phyloP scores from a whole-genome alignment of 1,140 invertebrate genomes.

The Aporrectodea caliginosa region DNA sequence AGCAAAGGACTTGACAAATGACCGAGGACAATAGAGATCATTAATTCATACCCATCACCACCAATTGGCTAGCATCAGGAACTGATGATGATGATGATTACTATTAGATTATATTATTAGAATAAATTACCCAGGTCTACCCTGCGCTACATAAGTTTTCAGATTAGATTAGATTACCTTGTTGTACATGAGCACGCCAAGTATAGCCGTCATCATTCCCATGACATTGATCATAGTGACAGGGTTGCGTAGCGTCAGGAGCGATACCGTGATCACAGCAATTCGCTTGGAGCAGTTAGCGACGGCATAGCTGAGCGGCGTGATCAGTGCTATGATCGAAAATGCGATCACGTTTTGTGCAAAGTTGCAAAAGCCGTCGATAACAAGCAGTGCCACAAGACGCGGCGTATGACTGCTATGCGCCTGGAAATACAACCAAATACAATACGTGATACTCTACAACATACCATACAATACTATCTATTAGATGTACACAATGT shows the following conservation, averaged over 20 bases:
- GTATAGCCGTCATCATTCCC: slow-evolving; percentile 85
- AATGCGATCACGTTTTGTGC: slow-evolving; percentile 93
- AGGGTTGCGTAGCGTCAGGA: slow-evolving; percentile 85
- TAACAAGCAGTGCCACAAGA: slow-evolving; percentile 63
- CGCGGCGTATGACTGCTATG: slow-evolving; percentile 40
- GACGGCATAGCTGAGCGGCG: slow-evolving; percentile 90
- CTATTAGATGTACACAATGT: too few relatives aligned
- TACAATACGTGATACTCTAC: too few relatives aligned
- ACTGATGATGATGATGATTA: too few relatives aligned
- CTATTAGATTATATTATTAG: too few relatives aligned
- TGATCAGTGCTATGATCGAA: slow-evolving; percentile 76
- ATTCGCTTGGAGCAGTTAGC: slow-evolving; percentile 93
- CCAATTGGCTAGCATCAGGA: too few relatives aligned
- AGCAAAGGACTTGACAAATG: not conserved
- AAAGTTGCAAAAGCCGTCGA: slow-evolving; percentile 87
- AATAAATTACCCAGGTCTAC: too few relatives aligned
- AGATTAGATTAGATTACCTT: slow-evolving; percentile 42
- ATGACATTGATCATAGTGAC: slow-evolving; percentile 80
- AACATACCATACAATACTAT: too few relatives aligned
- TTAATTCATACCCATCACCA: too few relatives aligned
- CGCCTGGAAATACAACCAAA: too few relatives aligned
- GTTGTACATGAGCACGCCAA: slow-evolving; percentile 87
- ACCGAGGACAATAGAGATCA: too few relatives aligned
- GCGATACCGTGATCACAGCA: slow-evolving; percentile 82
- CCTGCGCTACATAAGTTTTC: too few relatives aligned